Conservation (phyloP, 2,888 invertebrate genomes). For the Leucania comma region DNA sequence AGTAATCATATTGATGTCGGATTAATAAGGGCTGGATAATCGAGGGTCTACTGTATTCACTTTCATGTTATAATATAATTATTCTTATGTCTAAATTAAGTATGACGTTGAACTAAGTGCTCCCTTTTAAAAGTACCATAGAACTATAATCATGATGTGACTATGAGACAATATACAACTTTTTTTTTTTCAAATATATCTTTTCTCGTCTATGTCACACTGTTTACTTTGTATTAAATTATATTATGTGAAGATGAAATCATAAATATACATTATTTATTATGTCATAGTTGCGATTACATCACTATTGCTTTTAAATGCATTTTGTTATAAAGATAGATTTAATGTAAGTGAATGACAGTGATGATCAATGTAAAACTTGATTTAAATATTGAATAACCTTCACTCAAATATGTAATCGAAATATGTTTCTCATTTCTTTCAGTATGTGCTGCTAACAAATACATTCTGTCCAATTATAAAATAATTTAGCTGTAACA, state of each 20-base stretch:
- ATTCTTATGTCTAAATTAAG: not conserved
- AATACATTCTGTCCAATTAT: constrained; percentile 66
- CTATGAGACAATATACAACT: not conserved
- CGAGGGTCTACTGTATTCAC: not conserved
- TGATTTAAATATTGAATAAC: constrained; percentile 33
- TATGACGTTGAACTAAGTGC: not conserved
- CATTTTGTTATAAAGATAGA: constrained; percentile 65
- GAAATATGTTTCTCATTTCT: constrained; percentile 35
- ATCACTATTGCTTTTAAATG: constrained; percentile 69
- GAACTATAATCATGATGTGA: not conserved
- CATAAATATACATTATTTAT: constrained; percentile 32
- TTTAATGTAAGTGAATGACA: constrained; percentile 37
- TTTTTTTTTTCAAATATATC: not conserved
- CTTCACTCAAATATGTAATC: constrained; percentile 36
- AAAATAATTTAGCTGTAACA: constrained; percentile 42
- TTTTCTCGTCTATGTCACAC: not conserved
- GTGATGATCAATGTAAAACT: constrained; percentile 37
- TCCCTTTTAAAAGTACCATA: not conserved
- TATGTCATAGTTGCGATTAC: constrained; percentile 15
- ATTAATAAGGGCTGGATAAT: no score
- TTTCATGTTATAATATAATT: not conserved
- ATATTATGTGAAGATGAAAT: constrained; percentile 38
- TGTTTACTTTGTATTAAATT: constrained; percentile 11
- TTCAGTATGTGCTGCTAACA: constrained; percentile 47
- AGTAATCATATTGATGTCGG: no score